A percentile compares a stretch with the other conserved stretches of the same genome.
These are phyloP conservation scores for Drosophila repletoides DNA, from an alignment of 1,140 invertebrate species.

Conservation along the genomic window DNA sequence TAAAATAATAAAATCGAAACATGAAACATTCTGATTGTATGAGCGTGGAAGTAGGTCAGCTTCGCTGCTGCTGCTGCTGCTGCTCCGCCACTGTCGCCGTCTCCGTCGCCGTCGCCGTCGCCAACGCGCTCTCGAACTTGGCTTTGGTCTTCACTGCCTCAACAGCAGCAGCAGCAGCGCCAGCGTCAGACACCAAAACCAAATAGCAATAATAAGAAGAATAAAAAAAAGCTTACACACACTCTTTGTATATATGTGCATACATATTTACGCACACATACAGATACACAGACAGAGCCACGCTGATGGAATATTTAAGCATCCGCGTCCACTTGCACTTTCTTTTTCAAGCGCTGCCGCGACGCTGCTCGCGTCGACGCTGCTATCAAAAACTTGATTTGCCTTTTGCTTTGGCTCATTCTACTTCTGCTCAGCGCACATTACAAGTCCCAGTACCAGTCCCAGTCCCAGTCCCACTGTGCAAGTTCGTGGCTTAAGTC, in stretches of 20 bases:
- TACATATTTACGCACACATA: constrained; percentile 14
- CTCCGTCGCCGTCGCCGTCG: constrained; percentile 5
- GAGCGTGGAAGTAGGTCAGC: constrained; percentile 73
- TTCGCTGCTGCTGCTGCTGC: constrained; percentile 16
- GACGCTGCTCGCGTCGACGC: constrained; percentile 10
- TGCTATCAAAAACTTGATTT: constrained; percentile 47
- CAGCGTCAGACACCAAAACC: constrained; percentile 46
- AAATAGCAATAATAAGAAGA: constrained; percentile 48
- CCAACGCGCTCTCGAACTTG: constrained; percentile 64
- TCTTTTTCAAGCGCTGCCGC: constrained; percentile 71
- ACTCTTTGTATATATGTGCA: no score
- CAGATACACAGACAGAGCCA: constrained; percentile 10
- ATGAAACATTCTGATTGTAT: constrained; percentile 82
- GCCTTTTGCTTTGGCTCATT: constrained; percentile 57
- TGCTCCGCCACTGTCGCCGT: constrained; percentile 1
- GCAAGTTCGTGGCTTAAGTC: constrained; percentile 65
- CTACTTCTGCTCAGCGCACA: constrained; percentile 55
- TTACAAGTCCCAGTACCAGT: constrained; percentile 11
- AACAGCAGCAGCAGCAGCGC: constrained; percentile 24
- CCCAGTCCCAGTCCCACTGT: constrained; percentile 3
- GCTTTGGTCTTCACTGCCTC: constrained; percentile 57
- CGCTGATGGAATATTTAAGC: constrained; percentile 79
- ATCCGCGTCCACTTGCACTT: constrained; percentile 82
- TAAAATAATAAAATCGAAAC: constrained; percentile 82
- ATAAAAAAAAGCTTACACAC: constrained; percentile 28